A percentile compares a stretch with the other conserved stretches of the same genome.
Conservation (phyloP, 92 coral and sea anemone genomes). For the Phymanthus crucifer region DNA sequence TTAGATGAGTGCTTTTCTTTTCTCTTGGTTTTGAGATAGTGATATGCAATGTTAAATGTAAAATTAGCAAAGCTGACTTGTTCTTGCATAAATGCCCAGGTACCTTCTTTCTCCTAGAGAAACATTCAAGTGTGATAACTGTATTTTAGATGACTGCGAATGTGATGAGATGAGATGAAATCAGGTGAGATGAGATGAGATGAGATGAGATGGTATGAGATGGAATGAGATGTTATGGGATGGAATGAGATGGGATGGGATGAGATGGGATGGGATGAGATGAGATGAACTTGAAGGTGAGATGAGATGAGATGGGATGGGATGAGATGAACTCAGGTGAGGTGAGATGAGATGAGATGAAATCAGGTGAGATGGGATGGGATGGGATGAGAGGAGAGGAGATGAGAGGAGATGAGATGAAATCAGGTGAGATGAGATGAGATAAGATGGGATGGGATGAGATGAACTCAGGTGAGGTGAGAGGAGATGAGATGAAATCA, state of each 20-base stretch:
- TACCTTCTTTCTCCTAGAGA: slow-evolving; percentile 58
- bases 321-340: too few species aligned
- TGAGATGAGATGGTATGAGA: slow-evolving; percentile 37
- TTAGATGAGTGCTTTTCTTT: slow-evolving; percentile 29
- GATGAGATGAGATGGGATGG: too few species aligned
- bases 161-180: slow-evolving; percentile 32
- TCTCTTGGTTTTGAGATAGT: slow-evolving; percentile 63
- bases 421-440: too few species aligned
- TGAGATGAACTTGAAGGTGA: slow-evolving; percentile 1
- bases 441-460: too few species aligned
- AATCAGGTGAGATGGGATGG: too few species aligned
- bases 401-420: too few species aligned
- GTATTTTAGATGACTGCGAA: not conserved
- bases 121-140: not conserved
- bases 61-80: slow-evolving; percentile 79
- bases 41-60: slow-evolving; percentile 81
- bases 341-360: too few species aligned
- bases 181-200: slow-evolving; percentile 36
- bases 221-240: slow-evolving; percentile 23
- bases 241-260: slow-evolving; percentile 16
- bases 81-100: slow-evolving; percentile 75
- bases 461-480: too few species aligned
- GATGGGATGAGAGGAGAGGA: too few species aligned
- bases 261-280: slow-evolving; percentile 21
- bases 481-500: too few species aligned